Evolutionary conservation across 2,113 vertebrate species (phyloP), one percentile per base, ranked within the genome.

Genomic region (Plectropomus leopardus): DNA sequence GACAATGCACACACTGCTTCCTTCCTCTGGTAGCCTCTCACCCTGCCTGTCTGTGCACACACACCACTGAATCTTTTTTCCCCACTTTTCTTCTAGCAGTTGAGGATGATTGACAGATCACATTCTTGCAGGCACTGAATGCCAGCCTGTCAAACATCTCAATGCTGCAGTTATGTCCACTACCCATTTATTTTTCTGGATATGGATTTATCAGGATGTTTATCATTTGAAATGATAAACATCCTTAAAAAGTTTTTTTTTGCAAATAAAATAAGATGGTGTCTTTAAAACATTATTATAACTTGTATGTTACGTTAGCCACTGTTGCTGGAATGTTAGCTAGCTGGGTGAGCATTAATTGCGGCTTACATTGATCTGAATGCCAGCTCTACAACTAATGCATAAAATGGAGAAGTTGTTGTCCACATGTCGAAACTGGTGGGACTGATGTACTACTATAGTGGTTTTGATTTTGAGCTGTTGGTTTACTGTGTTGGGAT

Each of bases 1-100:
- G 71, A 88, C 78, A 61, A 11, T 50, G 58, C 77, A 76, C 34
- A 40, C 58, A 70, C 69, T 72, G 42, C 72, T 72, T n/a, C n/a
- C n/a, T n/a, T n/a, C n/a, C 76, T 61, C 44, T 10, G 2, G 53
- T n/a, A 63, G 63, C 21, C 42, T 42, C 61, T 44, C 36, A 9
- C 32, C 72, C 53, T 7, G 9, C 1, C n/a, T 72, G 10, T 5
- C 9, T 63, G 30, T 61, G 5, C 13, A 21, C 53, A 55, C 54
- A 50, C 48, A 50, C 30, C 42, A 21, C 42, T 34, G 17, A 15
- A 30, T 40, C 36, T 40, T 8, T 28, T 16, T 36, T 3, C n/a
- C 7, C 1, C n/a, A 24, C 21, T 26, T 53, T 59, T 47, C 8
- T 44, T 63, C 13, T n/a, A 5, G 58, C 26, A 59, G 17, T 53